phyloP scores from a whole-genome alignment of 2,113 vertebrate genomes.

The Daphoenositta chrysoptera region DNA sequence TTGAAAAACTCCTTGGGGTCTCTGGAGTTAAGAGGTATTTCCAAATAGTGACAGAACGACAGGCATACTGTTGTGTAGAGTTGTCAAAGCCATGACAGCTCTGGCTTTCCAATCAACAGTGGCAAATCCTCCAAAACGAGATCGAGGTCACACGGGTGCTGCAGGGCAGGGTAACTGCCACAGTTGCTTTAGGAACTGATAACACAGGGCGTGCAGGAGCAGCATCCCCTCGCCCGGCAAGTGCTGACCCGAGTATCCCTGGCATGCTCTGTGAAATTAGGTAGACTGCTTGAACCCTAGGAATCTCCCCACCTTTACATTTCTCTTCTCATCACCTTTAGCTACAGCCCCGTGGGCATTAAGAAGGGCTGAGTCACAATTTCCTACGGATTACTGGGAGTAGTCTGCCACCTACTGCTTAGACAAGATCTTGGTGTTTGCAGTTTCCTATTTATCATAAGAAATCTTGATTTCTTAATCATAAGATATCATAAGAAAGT shows the following conservation, averaged over 20 bases:
- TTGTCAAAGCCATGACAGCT: not conserved
- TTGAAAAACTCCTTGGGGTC: not conserved
- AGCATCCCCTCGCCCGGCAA: not conserved
- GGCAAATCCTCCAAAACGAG: not conserved
- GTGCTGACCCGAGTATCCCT: not conserved
- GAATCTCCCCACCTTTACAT: not conserved
- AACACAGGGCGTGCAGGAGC: not conserved
- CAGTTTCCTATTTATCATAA: not conserved
- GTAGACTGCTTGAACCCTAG: not conserved
- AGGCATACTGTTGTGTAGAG: not conserved
- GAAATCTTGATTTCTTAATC: not conserved
- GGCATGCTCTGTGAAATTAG: not conserved
- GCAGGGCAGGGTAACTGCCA: not conserved
- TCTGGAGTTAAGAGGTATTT: not conserved
- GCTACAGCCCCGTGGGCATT: not conserved
- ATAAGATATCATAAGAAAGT: not conserved
- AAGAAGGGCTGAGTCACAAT: not conserved
- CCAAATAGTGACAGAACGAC: not conserved
- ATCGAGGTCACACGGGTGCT: not conserved
- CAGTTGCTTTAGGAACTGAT: not conserved
- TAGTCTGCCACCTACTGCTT: conserved; percentile 61
- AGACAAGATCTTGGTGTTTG: not conserved
- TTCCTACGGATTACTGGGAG: not conserved
- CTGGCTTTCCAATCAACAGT: accelerated
- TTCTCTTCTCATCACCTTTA: not conserved